Percentiles rank a stretch among this genome's conserved stretches.
phyloP scores from a whole-genome alignment of 35 echinoderm and acorn worm species.

The Acanthaster planci region DNA sequence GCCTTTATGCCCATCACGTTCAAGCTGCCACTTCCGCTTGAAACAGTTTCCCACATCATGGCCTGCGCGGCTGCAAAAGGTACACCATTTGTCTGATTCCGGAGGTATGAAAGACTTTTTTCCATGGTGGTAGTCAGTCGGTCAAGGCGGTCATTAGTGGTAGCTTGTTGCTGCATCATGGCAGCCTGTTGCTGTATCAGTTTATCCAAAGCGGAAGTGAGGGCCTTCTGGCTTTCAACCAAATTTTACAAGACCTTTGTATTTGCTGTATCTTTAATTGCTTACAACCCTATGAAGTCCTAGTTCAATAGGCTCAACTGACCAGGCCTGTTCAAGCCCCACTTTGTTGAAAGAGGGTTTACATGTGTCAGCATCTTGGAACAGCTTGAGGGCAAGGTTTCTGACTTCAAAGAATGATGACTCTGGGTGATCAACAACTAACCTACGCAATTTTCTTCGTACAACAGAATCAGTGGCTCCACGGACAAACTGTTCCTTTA shows the following conservation, averaged over 20 bases:
- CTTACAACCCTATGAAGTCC: background rate
- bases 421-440: background rate
- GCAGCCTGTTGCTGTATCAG: too few species aligned
- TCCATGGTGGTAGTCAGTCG: background rate
- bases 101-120: background rate
- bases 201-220: background rate
- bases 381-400: background rate
- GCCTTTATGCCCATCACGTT: background rate
- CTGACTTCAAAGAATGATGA: background rate
- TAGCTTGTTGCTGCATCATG: background rate
- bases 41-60: background rate
- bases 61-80: background rate
- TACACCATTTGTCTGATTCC: background rate
- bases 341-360: background rate
- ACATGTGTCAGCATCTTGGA: background rate
- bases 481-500: background rate
- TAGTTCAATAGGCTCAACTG: background rate
- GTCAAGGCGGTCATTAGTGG: background rate
- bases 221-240: background rate
- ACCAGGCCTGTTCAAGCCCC: background rate
- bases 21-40: background rate
- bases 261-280: background rate
- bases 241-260: background rate
- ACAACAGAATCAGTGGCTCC: background rate
- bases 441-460: background rate